A percentile compares a stretch with the other conserved stretches of the same genome.
Evolutionary conservation across 2,888 invertebrate species (phyloP).

Genomic region (Idaea dimidiata): DNA sequence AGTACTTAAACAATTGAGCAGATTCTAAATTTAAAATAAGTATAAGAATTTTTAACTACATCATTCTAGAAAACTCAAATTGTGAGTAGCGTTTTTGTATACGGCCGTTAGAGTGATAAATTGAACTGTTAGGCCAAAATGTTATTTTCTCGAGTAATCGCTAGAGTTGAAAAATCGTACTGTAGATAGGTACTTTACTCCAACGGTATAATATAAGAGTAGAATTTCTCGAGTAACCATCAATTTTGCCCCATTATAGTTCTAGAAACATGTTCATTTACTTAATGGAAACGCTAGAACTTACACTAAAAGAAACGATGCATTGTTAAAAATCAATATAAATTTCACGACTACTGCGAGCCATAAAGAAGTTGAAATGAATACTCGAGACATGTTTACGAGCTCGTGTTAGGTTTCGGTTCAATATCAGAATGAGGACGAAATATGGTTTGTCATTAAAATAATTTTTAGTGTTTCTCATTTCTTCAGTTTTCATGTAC

Average conservation of each 20-base stretch:
- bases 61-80: too few relatives aligned
- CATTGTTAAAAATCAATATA: conserved; percentile 5
- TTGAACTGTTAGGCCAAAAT: too few relatives aligned
- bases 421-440: conserved; percentile 38
- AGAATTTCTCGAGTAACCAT: not conserved
- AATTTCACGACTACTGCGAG: conserved; percentile 9
- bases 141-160: too few relatives aligned
- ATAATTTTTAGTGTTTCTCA: conserved; percentile 53
- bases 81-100: too few relatives aligned
- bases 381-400: conserved; percentile 35
- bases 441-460: conserved; percentile 46
- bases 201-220: not conserved
- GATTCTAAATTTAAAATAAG: too few relatives aligned
- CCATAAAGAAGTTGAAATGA: conserved; percentile 29
- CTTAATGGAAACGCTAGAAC: not conserved
- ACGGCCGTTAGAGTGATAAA: too few relatives aligned
- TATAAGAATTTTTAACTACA: too few relatives aligned
- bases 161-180: too few relatives aligned
- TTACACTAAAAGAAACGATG: conserved; percentile 5
- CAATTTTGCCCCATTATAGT: not conserved
- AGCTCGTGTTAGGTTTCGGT: conserved; percentile 39
- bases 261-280: not conserved
- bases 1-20: too few relatives aligned
- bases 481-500: conserved; percentile 23
- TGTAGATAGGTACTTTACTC: not conserved